Evolutionary conservation across 2,888 invertebrate species (phyloP).

Genomic region (Drosophila incognita): DNA sequence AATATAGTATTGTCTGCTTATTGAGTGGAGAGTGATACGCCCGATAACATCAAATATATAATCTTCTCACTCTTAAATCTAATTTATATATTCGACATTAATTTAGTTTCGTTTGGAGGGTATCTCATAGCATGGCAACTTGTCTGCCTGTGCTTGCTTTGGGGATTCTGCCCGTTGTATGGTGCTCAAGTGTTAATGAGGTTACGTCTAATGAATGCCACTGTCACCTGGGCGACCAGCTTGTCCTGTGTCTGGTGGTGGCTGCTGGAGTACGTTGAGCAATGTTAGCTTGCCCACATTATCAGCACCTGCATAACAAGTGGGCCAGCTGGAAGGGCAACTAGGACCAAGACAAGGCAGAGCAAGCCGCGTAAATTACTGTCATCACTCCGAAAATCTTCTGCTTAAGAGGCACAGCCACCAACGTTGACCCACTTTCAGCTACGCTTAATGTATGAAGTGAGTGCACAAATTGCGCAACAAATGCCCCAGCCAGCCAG

Average conservation of each 20-base stretch:
- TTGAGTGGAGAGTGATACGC: not conserved
- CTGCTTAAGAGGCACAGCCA: slow-evolving; percentile 7
- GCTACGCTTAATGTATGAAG: slow-evolving; percentile 28
- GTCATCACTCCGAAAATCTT: slow-evolving; percentile 35
- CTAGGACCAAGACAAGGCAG: slow-evolving; percentile 9
- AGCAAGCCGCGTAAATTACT: slow-evolving; percentile 40
- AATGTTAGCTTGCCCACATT: slow-evolving; percentile 62
- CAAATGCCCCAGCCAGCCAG: slow-evolving; percentile 47
- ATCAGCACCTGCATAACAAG: slow-evolving; percentile 26
- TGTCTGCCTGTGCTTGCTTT: not conserved
- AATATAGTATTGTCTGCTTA: too few relatives aligned
- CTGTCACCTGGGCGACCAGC: slow-evolving; percentile 18
- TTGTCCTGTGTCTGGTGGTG: not conserved
- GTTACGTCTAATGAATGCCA: slow-evolving; percentile 50
- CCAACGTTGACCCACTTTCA: slow-evolving; percentile 42
- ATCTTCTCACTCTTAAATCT: not conserved
- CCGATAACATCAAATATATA: not conserved
- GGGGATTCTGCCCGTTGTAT: slow-evolving; percentile 27
- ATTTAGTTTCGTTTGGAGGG: slow-evolving; percentile 2
- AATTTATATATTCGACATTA: not conserved
- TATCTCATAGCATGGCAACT: not conserved
- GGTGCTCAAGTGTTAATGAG: slow-evolving; percentile 63
- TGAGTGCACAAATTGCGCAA: slow-evolving; percentile 58
- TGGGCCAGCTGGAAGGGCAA: slow-evolving; percentile 20
- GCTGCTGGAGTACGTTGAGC: slow-evolving; percentile 47